These are phyloP conservation scores for Marmota flaviventris DNA, from an alignment of 2,113 vertebrate species.

Conservation along the genomic window DNA sequence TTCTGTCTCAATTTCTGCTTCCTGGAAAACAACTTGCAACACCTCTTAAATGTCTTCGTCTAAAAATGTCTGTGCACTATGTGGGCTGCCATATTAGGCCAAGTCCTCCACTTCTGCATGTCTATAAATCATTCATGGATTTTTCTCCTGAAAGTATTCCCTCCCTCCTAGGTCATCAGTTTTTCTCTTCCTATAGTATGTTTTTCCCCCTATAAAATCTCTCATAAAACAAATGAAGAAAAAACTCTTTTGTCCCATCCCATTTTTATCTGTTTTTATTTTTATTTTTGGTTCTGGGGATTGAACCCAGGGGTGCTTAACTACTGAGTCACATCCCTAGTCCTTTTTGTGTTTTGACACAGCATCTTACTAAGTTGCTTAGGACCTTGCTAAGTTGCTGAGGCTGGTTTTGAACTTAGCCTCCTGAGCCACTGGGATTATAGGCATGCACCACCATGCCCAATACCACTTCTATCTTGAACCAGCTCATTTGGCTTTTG, in stretches of 20 bases:
- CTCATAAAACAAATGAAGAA: neutral
- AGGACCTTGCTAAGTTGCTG: no score
- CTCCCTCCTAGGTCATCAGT: neutral
- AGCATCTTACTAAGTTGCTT: no score
- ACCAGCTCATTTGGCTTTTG: neutral
- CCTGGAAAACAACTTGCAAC: neutral
- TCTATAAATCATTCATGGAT: neutral
- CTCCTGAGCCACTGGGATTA: no score
- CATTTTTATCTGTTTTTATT: no score
- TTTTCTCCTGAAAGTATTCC: neutral
- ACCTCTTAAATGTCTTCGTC: neutral
- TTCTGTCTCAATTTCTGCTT: constrained; percentile 11
- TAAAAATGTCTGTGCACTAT: neutral
- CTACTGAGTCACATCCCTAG: no score
- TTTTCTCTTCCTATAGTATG: constrained; percentile 1
- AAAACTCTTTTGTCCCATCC: neutral
- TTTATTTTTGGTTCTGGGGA: no score
- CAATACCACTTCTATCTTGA: neutral
- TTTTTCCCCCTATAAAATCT: neutral
- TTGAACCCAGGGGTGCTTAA: no score
- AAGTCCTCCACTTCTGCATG: neutral
- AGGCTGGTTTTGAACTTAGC: no score
- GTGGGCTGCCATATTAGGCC: neutral
- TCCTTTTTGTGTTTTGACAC: no score
- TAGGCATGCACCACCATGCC: no score